Conservation (phyloP, 2,113 vertebrate genomes). For the Ictalurus punctatus region DNA sequence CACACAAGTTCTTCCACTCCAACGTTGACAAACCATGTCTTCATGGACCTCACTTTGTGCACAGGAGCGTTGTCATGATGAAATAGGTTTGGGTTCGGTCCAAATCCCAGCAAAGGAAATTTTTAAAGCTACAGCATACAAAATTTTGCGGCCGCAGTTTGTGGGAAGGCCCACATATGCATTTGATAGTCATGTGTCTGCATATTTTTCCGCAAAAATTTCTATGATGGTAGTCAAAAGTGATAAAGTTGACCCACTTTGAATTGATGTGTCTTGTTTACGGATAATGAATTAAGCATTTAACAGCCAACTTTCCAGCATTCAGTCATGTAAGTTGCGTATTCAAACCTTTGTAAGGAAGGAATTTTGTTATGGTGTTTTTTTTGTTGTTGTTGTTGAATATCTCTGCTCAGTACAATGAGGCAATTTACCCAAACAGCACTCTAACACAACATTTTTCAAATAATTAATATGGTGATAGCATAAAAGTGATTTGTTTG, state of each 20-base stretch:
- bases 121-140: background rate
- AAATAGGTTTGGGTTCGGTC: background rate
- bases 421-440: background rate
- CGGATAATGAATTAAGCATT: background rate
- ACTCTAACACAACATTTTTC: background rate
- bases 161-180: background rate
- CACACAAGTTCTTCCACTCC: background rate
- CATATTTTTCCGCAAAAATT: background rate
- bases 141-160: too few species aligned
- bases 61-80: background rate
- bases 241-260: background rate
- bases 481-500: background rate
- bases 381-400: background rate
- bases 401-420: background rate
- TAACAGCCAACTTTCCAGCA: background rate
- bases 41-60: background rate
- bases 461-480: background rate
- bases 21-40: background rate
- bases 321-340: background rate
- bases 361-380: background rate
- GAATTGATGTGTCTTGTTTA: background rate
- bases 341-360: background rate
- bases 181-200: background rate
- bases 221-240: background rate
- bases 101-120: background rate